Evolutionary conservation across 2,113 vertebrate genomes (phyloP).

Genomic region (Carassius gibelio): DNA sequence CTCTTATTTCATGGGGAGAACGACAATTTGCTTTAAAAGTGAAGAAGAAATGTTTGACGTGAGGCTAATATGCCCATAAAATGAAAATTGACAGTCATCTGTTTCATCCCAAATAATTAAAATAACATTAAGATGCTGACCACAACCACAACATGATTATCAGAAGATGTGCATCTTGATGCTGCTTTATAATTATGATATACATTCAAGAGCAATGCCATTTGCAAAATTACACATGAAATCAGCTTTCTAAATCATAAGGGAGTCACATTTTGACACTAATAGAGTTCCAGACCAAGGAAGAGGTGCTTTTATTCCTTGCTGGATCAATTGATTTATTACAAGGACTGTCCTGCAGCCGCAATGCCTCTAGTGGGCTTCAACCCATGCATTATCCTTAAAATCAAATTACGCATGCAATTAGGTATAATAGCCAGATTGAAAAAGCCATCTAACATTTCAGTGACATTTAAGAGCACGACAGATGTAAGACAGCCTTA

Average conservation of each 20-base stretch:
- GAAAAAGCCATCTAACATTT: constrained; percentile 34
- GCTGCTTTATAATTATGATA: background rate
- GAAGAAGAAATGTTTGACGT: background rate
- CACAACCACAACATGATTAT: background rate
- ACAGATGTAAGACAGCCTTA: background rate
- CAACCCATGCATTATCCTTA: constrained; percentile 21
- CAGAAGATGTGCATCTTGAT: constrained; percentile 10
- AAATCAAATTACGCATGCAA: constrained; percentile 20
- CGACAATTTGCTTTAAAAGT: constrained; percentile 8
- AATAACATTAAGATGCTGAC: background rate
- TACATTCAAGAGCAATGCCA: constrained; percentile 8
- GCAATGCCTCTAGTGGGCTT: constrained; percentile 12
- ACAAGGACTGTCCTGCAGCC: constrained; percentile 14
- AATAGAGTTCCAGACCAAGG: constrained; percentile 14
- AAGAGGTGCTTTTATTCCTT: constrained; percentile 25
- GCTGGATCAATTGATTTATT: constrained; percentile 19
- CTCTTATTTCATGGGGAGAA: background rate
- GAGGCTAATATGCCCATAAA: background rate
- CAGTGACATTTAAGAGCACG: background rate
- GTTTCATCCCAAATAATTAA: background rate
- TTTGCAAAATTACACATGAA: constrained; percentile 21
- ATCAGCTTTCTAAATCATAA: constrained; percentile 26
- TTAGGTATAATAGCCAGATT: constrained; percentile 24
- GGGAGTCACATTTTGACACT: constrained; percentile 16
- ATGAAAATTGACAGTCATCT: background rate